Base-by-base conservation (phyloP, 2,113 vertebrate genomes). In the Corydoras sp. region DNA sequence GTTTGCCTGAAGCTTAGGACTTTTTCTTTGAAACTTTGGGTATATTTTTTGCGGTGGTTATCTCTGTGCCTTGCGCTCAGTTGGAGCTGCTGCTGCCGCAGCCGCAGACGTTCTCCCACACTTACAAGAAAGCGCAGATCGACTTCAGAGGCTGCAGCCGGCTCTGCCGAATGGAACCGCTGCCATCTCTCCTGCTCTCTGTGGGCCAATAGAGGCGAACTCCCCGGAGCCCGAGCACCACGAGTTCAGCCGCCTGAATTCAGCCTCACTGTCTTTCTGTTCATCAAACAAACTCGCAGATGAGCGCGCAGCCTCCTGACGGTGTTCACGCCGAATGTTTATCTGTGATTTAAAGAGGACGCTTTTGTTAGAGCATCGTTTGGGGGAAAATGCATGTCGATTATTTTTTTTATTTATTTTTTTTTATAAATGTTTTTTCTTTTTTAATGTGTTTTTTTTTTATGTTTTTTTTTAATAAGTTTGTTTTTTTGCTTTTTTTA, bases 91-190 rank as follows among this genome's bases (percentile, higher is more conserved):
- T 66, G 74, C 51, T 71, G 18, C 18, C 2, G 18, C 59, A 30
- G 18, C 54, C 13, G 68, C 9, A 53, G 29, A 9, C 49, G 32
- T 74, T 68, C 78, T 79, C 65, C 51, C 59, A 15, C 49, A 54
- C 67, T 13, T 15, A 55, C 43, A 30, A 64, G 55, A 71, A 65
- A 66, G 68, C 29, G 61, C 58, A 56, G 68, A 66, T 59, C 43
- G 66, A 65, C 76, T 66, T 70, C 54, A 60, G 65, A 74, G 76
- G 59, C 64, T 75, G 76, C 86, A 85, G 81, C 79, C 84, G 85
- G 79, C 74, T 77, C 43, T 61, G 62, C 35, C 85, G 83, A 85
- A 82, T 82, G 75, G 76, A 84, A 85, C 82, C 69, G 74, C 59
- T 76, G 54, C 63, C 51, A 81, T 85, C 81, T 82, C 73, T 77